A percentile compares a stretch with the other conserved stretches of the same genome.
phyloP scores from a whole-genome alignment of 2,113 vertebrate genomes.

The Archocentrus centrarchus region DNA sequence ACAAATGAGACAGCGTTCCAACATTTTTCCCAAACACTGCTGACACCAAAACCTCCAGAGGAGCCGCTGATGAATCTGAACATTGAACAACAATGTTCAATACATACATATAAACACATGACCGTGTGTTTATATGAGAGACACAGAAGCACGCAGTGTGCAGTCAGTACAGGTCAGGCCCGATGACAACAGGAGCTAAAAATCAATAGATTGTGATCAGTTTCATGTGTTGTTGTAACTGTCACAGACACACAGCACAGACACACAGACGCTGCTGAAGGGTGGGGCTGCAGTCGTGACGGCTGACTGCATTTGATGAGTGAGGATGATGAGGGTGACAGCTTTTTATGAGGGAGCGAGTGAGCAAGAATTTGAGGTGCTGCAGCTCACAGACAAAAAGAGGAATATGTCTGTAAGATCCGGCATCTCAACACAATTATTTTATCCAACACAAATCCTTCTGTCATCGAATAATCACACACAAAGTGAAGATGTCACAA shows the following conservation, averaged over 20 bases:
- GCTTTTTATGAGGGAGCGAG: not conserved
- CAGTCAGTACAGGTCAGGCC: not conserved
- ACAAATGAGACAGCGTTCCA: too few relatives aligned
- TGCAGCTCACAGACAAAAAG: not conserved
- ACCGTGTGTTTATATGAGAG: not conserved
- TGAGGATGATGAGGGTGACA: not conserved
- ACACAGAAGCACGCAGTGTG: not conserved
- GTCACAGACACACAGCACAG: not conserved
- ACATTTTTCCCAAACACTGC: too few relatives aligned
- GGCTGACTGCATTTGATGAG: not conserved
- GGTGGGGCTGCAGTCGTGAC: not conserved
- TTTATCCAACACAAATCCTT: not conserved
- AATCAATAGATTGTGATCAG: conserved; percentile 3
- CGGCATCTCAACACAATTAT: not conserved
- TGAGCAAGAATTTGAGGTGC: not conserved
- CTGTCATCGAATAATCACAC: not conserved
- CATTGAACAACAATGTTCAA: fast-evolving
- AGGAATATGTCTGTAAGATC: not conserved
- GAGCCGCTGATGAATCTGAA: too few relatives aligned
- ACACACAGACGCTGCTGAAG: not conserved
- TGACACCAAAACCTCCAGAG: too few relatives aligned
- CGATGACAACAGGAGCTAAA: not conserved
- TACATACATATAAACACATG: not conserved
- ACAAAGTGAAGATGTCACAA: not conserved
- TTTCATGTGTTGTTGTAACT: not conserved